These are phyloP conservation scores for Tetragonisca angustula DNA, from an alignment of 2,888 invertebrate species.

Conservation along the genomic window DNA sequence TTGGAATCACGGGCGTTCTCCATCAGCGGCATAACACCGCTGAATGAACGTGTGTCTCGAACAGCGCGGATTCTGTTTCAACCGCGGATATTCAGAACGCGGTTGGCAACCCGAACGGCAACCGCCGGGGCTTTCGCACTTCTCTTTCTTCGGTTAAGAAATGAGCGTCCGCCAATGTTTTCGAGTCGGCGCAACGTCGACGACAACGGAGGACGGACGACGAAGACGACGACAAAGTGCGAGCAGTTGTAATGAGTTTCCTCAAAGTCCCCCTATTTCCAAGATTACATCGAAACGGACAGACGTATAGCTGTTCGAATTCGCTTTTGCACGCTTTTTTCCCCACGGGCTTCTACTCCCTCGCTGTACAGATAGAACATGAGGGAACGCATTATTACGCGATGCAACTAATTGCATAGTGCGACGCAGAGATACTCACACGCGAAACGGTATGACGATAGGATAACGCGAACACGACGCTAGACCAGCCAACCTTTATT, in stretches of 20 bases:
- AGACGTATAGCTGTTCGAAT: slow-evolving; percentile 18
- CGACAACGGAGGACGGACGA: slow-evolving; percentile 34
- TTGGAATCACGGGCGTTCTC: neutral
- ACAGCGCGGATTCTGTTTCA: slow-evolving; percentile 3
- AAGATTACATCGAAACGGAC: slow-evolving; percentile 48
- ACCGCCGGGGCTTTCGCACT: slow-evolving; percentile 9
- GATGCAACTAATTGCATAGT: slow-evolving; percentile 29
- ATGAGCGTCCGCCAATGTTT: slow-evolving; percentile 58
- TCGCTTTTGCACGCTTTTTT: slow-evolving; percentile 26
- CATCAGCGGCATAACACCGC: neutral
- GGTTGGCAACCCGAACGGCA: slow-evolving; percentile 21
- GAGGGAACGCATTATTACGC: slow-evolving; percentile 23
- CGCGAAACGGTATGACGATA: no score
- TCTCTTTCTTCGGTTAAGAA: slow-evolving; percentile 66
- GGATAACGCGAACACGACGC: neutral
- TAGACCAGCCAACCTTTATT: neutral
- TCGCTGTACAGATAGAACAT: slow-evolving; percentile 17
- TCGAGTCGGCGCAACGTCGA: slow-evolving; percentile 56
- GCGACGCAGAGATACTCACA: slow-evolving; percentile 15
- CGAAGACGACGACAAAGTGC: slow-evolving; percentile 61
- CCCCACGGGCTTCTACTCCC: neutral
- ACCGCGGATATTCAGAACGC: slow-evolving; percentile 46
- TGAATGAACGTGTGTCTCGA: neutral
- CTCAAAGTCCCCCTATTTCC: slow-evolving; percentile 50
- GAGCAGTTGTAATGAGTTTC: slow-evolving; percentile 66